Evolutionary conservation across 2,888 invertebrate species (phyloP).

Genomic region (Hetaerina titia): DNA sequence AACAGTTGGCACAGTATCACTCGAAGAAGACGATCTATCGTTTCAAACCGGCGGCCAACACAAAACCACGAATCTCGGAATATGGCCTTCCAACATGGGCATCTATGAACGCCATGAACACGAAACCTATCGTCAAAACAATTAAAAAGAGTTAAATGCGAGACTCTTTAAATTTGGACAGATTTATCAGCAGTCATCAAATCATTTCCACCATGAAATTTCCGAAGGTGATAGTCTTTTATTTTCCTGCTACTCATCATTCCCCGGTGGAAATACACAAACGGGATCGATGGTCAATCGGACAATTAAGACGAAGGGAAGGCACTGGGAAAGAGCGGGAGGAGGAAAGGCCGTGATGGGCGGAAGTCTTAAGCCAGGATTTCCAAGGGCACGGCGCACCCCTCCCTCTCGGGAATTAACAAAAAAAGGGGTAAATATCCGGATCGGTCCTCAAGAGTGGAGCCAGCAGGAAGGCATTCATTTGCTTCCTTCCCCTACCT

Average conservation of each 20-base stretch:
- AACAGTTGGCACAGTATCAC: no score
- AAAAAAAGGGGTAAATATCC: conserved; percentile 12
- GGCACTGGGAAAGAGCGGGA: neutral
- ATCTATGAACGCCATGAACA: neutral
- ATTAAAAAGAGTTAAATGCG: neutral
- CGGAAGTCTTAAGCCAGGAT: neutral
- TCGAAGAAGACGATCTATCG: neutral
- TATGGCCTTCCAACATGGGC: neutral
- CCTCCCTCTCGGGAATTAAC: neutral
- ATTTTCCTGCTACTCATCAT: neutral
- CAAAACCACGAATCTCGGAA: neutral
- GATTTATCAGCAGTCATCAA: conserved; percentile 5
- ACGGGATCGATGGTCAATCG: neutral
- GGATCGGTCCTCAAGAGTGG: neutral
- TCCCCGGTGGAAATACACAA: neutral
- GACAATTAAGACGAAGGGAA: neutral
- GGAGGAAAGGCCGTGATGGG: neutral
- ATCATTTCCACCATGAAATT: neutral
- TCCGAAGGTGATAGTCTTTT: neutral
- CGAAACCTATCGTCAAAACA: neutral
- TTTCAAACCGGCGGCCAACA: neutral
- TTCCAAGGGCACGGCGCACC: neutral
- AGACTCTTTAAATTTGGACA: neutral
- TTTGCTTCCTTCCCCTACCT: neutral
- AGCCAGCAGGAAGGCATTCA: conserved; percentile 6